Percentiles rank a stretch among this genome's conserved stretches.
These are phyloP conservation scores for Hirtodrosophila alboralis DNA, from an alignment of 2,888 invertebrate species.

Conservation along the genomic window DNA sequence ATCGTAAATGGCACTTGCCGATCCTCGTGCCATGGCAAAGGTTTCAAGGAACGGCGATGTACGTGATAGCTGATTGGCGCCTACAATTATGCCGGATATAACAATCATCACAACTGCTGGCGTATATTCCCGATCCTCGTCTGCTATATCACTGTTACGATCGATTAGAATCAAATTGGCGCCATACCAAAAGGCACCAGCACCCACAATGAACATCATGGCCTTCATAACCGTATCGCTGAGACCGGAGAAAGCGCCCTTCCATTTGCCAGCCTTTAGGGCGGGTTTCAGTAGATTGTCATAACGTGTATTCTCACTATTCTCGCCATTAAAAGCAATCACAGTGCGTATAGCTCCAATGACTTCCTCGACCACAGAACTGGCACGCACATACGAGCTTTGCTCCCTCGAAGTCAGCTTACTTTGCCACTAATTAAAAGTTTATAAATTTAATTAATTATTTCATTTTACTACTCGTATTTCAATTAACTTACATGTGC, in stretches of 20 bases:
- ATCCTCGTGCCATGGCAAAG: slow-evolving; percentile 88
- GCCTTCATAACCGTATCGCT: slow-evolving; percentile 90
- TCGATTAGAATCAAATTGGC: slow-evolving; percentile 88
- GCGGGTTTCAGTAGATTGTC: slow-evolving; percentile 85
- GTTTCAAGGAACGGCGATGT: slow-evolving; percentile 90
- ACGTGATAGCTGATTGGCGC: slow-evolving; percentile 90
- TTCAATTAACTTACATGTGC: slow-evolving; percentile 85
- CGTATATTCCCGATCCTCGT: slow-evolving; percentile 87
- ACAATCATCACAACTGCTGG: slow-evolving; percentile 89
- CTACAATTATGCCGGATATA: slow-evolving; percentile 90
- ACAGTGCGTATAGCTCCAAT: slow-evolving; percentile 90
- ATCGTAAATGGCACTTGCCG: slow-evolving; percentile 89
- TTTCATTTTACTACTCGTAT: no score
- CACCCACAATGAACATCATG: slow-evolving; percentile 89
- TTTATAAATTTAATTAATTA: not conserved
- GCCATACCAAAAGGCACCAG: slow-evolving; percentile 92
- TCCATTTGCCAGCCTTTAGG: slow-evolving; percentile 86
- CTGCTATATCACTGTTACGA: slow-evolving; percentile 83
- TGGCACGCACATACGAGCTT: slow-evolving; percentile 90
- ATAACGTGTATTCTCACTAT: slow-evolving; percentile 87
- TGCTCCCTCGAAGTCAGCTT: slow-evolving; percentile 87
- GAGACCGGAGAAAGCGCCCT: slow-evolving; percentile 88
- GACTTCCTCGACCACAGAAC: slow-evolving; percentile 90
- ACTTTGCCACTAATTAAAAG: slow-evolving; percentile 87
- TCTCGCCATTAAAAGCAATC: slow-evolving; percentile 90